Conservation (phyloP, 1,140 invertebrate species). For the Nylanderia fulva region DNA sequence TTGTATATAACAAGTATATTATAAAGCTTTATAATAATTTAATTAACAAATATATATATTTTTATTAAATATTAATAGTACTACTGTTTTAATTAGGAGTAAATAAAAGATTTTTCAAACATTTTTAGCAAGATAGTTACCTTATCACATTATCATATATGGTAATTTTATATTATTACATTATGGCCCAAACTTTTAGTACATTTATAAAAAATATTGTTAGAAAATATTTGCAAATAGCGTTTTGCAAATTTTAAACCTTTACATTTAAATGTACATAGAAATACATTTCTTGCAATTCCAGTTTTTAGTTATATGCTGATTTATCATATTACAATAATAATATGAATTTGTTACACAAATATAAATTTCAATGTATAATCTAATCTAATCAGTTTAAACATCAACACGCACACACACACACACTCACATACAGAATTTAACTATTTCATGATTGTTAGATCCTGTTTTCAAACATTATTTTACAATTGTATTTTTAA, state of each 20-base stretch:
- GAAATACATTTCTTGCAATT: not conserved
- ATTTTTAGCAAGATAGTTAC: not conserved
- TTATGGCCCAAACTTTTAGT: not conserved
- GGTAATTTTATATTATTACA: not conserved
- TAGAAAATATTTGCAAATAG: slow-evolving; percentile 7
- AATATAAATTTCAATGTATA: slow-evolving; percentile 2
- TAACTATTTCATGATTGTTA: not conserved
- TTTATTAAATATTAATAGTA: slow-evolving; percentile 12
- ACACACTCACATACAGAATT: not conserved
- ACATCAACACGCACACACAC: not conserved
- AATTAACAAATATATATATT: slow-evolving; percentile 10
- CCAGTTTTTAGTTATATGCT: not conserved
- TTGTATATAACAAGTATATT: slow-evolving; percentile 22
- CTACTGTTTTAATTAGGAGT: not conserved
- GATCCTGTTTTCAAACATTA: not conserved
- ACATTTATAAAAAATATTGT: slow-evolving; percentile 35
- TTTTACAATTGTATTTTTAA: slow-evolving; percentile 11
- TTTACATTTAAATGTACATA: not conserved
- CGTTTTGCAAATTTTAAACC: too few relatives aligned
- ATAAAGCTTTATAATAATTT: slow-evolving; percentile 13
- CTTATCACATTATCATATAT: not conserved
- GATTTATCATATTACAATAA: not conserved
- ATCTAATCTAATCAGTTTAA: not conserved
- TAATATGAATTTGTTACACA: not conserved
- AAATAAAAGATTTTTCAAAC: not conserved